Conservation (phyloP, 2,888 invertebrate species). For the Clistopyga incitator region DNA sequence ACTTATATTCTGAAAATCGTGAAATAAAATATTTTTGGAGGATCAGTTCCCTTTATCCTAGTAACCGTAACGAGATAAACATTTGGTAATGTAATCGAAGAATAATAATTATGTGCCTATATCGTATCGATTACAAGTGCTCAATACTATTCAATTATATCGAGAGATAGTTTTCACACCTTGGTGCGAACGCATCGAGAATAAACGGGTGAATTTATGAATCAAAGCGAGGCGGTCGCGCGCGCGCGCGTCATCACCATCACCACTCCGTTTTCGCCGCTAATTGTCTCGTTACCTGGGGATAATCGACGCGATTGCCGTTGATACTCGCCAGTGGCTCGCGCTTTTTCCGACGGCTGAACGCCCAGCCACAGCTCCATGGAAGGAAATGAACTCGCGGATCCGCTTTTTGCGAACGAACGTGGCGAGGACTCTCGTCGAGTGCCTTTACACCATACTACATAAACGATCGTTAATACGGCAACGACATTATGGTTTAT, state of each 20-base stretch:
- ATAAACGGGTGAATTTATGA: slow-evolving; percentile 65
- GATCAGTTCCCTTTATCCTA: neutral
- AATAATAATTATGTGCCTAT: neutral
- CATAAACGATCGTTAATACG: slow-evolving; percentile 68
- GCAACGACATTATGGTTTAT: slow-evolving; percentile 65
- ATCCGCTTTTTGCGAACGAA: slow-evolving; percentile 72
- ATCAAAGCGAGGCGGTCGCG: slow-evolving; percentile 20
- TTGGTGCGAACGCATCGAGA: slow-evolving; percentile 23
- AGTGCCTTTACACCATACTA: slow-evolving; percentile 11
- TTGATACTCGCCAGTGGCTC: slow-evolving; percentile 56
- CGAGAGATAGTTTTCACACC: slow-evolving; percentile 37
- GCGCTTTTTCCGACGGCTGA: slow-evolving; percentile 51
- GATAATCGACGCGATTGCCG: slow-evolving; percentile 66
- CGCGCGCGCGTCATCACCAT: slow-evolving; percentile 48
- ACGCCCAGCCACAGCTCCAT: slow-evolving; percentile 37
- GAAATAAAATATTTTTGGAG: neutral
- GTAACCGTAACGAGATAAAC: neutral
- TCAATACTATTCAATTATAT: slow-evolving; percentile 36
- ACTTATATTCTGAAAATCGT: neutral
- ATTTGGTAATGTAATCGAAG: neutral
- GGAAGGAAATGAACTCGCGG: slow-evolving; percentile 71
- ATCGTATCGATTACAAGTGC: slow-evolving; percentile 3
- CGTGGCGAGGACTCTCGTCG: slow-evolving; percentile 44
- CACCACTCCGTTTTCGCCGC: slow-evolving; percentile 61
- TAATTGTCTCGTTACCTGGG: slow-evolving; percentile 67